Conservation (phyloP, 2,113 vertebrate genomes). For the Ginglymostoma cirratum region DNA sequence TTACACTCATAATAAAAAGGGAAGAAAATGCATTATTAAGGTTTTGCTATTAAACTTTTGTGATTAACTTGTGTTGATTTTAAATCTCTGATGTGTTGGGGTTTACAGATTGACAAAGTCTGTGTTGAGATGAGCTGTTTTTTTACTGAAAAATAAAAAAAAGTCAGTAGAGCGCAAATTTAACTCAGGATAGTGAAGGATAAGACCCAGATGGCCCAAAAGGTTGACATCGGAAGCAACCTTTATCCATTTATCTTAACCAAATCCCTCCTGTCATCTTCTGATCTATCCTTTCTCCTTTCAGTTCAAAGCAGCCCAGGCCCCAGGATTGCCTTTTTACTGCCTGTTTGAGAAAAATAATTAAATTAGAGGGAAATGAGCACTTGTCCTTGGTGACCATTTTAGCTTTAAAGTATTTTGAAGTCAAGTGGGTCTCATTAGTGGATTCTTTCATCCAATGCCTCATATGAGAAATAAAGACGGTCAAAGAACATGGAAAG, state of each 20-base stretch:
- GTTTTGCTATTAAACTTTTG: not conserved
- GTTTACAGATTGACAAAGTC: not conserved
- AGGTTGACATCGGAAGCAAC: slow-evolving; percentile 33
- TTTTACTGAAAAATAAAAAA: not conserved
- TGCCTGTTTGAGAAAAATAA: slow-evolving; percentile 32
- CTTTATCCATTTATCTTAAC: slow-evolving; percentile 30
- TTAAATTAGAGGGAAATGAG: slow-evolving; percentile 30
- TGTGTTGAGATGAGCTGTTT: not conserved
- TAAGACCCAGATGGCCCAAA: not conserved
- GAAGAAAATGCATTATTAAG: not conserved
- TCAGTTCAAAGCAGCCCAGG: slow-evolving; percentile 8
- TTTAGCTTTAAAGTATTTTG: slow-evolving; percentile 15
- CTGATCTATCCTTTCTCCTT: slow-evolving; percentile 10
- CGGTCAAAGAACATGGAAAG: slow-evolving; percentile 13
- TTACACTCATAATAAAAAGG: not conserved
- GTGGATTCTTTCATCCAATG: slow-evolving; percentile 28
- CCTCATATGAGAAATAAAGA: not conserved
- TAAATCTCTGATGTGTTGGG: not conserved
- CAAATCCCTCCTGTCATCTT: slow-evolving; percentile 29
- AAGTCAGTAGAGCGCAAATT: not conserved
- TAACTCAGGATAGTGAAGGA: not conserved
- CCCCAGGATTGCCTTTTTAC: not conserved
- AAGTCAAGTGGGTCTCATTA: slow-evolving; percentile 34
- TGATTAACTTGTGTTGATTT: not conserved
- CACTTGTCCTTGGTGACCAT: slow-evolving; percentile 33